A percentile compares a stretch with the other conserved stretches of the same genome.
Evolutionary conservation across 2,113 vertebrate species (phyloP).

Genomic region (Balaeniceps rex): DNA sequence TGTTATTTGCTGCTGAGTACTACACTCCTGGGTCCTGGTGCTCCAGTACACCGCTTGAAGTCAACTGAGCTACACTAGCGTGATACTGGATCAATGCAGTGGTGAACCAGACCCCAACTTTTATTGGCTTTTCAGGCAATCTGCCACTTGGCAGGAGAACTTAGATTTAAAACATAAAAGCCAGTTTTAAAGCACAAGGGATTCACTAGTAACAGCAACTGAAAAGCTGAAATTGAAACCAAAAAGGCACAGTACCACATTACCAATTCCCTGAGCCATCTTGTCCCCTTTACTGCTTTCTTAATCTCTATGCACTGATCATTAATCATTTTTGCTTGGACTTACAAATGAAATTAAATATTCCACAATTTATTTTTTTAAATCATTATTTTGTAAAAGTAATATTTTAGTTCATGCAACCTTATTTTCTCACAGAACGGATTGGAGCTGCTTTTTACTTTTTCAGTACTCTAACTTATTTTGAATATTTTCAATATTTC

Average conservation of each 20-base stretch:
- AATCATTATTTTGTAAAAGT: not conserved
- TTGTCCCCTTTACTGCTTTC: not conserved
- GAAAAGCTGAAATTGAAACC: conserved; percentile 53
- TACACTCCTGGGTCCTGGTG: not conserved
- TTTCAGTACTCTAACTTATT: not conserved
- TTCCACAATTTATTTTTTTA: not conserved
- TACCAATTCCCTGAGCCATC: not conserved
- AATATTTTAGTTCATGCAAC: not conserved
- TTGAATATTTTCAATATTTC: conserved; percentile 39
- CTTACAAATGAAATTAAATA: not conserved
- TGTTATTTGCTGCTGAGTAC: not conserved
- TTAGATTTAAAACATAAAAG: conserved; percentile 52
- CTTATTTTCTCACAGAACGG: not conserved
- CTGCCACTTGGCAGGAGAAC: conserved; percentile 58
- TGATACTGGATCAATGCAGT: not conserved
- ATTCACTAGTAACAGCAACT: conserved; percentile 44
- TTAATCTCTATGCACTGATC: not conserved
- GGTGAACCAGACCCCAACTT: conserved; percentile 33
- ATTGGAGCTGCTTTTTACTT: not conserved
- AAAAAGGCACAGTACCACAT: conserved; percentile 8
- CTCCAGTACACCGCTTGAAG: not conserved
- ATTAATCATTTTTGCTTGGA: not conserved
- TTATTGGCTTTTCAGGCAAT: conserved; percentile 52
- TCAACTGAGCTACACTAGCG: not conserved
- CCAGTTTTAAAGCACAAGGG: conserved; percentile 15